A percentile compares a stretch with the other conserved stretches of the same genome.
phyloP scores from a whole-genome alignment of 2,888 invertebrate genomes.

The Lysandra coridon region DNA sequence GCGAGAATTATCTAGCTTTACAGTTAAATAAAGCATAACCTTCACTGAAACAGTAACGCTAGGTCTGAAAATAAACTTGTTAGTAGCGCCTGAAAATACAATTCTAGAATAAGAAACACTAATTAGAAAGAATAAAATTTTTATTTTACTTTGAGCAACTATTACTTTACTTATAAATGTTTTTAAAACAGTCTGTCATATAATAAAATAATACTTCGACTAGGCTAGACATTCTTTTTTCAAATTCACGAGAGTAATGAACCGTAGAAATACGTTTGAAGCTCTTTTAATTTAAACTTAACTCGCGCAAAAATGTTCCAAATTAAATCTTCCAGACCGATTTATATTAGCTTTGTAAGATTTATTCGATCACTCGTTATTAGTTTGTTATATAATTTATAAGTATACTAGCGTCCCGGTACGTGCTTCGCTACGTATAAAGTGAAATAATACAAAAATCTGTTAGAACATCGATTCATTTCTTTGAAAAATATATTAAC shows the following conservation, averaged over 20 bases:
- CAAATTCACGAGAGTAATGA: background rate
- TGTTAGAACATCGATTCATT: too few species aligned
- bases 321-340: background rate
- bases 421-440: too few species aligned
- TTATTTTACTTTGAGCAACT: background rate
- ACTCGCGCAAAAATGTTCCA: background rate
- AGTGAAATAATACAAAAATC: too few species aligned
- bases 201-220: background rate
- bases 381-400: background rate
- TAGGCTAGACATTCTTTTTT: background rate
- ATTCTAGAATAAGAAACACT: background rate
- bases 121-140: background rate
- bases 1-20: background rate
- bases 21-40: background rate
- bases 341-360: background rate
- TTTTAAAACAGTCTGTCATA: background rate
- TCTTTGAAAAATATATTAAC: too few species aligned
- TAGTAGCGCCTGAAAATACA: background rate
- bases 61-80: background rate
- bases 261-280: background rate
- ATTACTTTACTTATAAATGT: background rate
- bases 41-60: background rate
- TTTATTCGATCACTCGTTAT: background rate
- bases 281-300: background rate
- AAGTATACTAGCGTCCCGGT: background rate